Percentiles rank a stretch among this genome's conserved stretches.
Conservation (phyloP, 1,140 invertebrate genomes). For the Daktulosphaira vitifoliae region DNA sequence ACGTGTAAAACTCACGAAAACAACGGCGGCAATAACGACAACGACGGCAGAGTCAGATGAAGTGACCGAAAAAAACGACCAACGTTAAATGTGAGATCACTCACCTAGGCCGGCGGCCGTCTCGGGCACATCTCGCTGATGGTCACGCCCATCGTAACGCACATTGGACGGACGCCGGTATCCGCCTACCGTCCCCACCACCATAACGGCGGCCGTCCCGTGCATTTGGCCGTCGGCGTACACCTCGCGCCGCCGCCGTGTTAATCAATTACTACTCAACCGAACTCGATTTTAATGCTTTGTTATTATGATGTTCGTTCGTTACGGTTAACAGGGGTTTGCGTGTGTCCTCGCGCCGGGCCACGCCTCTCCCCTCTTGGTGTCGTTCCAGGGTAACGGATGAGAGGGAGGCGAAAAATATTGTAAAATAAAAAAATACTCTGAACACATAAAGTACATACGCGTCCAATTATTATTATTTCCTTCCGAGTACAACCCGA, state of each 20-base stretch:
- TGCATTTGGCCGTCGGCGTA: not conserved
- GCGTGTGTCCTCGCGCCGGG: conserved; percentile 5
- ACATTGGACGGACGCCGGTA: conserved; percentile 12
- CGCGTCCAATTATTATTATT: too few species aligned
- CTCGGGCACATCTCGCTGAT: not conserved
- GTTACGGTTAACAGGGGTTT: conserved; percentile 33
- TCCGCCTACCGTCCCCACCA: not conserved
- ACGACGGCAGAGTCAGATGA: not conserved
- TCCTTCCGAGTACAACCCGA: too few species aligned
- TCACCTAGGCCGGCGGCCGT: not conserved
- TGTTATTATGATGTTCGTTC: conserved; percentile 34
- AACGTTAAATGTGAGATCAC: conserved; percentile 12
- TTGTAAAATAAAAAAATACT: not conserved
- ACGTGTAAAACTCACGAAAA: too few species aligned
- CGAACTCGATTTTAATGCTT: conserved; percentile 34
- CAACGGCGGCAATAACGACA: not conserved
- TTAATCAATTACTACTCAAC: conserved; percentile 33
- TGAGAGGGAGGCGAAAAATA: not conserved
- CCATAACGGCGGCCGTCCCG: not conserved
- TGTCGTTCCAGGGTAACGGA: not conserved
- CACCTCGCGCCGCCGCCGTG: conserved; percentile 3
- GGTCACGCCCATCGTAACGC: conserved; percentile 4
- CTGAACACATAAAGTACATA: too few species aligned
- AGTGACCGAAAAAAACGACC: conserved; percentile 15
- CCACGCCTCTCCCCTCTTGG: conserved; percentile 19